phyloP scores from a whole-genome alignment of 2,888 invertebrate genomes.

The Eugnorisma glareosa region DNA sequence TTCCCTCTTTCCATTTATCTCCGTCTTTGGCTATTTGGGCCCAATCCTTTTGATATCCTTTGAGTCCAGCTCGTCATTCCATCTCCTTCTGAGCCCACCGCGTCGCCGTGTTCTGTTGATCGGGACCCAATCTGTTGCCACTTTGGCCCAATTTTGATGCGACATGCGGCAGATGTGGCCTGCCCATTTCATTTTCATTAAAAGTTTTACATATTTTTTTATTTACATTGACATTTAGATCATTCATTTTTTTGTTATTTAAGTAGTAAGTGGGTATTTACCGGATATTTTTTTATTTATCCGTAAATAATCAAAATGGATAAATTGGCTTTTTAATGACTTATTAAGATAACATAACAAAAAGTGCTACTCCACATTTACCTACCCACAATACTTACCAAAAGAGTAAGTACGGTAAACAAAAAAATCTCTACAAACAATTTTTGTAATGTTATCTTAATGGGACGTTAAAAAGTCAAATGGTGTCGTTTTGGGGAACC shows the following conservation, averaged over 20 bases:
- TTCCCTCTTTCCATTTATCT: too few relatives aligned
- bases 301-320: background rate
- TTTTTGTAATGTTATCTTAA: slow-evolving; percentile 69
- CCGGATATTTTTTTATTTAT: background rate
- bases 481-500: slow-evolving; percentile 58
- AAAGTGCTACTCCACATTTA: background rate
- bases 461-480: slow-evolving; percentile 69
- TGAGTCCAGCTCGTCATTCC: too few relatives aligned
- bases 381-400: background rate
- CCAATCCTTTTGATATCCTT: too few relatives aligned
- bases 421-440: slow-evolving; percentile 47
- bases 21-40: too few relatives aligned
- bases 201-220: too few relatives aligned
- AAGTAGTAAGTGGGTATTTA: background rate
- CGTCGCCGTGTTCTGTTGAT: too few relatives aligned
- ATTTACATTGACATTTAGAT: background rate
- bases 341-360: background rate
- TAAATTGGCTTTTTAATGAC: slow-evolving; percentile 1
- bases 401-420: slow-evolving; percentile 14
- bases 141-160: too few relatives aligned
- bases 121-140: too few relatives aligned
- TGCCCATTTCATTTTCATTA: too few relatives aligned
- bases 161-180: too few relatives aligned
- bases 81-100: too few relatives aligned
- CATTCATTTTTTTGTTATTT: background rate